Evolutionary conservation across 1,140 invertebrate species (phyloP).

Genomic region (Myzus persicae): DNA sequence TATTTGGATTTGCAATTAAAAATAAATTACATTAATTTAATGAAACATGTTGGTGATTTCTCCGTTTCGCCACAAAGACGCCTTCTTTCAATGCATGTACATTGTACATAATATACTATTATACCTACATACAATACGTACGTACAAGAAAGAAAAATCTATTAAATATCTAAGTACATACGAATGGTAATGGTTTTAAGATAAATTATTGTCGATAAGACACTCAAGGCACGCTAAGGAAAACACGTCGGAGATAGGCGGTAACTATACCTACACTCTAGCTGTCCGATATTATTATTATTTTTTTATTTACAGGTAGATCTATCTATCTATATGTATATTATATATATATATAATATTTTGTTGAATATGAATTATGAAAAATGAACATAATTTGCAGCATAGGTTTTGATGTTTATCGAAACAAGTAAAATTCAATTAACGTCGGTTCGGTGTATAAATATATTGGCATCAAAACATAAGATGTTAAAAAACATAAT

Average conservation of each 20-base stretch:
- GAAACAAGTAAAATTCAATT: constrained; percentile 27
- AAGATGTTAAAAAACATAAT: not conserved
- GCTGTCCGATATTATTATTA: constrained; percentile 24
- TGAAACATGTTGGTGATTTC: not conserved
- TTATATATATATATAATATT: not conserved
- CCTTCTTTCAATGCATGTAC: constrained; percentile 31
- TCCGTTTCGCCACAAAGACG: not conserved
- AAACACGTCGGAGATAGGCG: constrained; percentile 24
- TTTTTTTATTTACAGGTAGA: not conserved
- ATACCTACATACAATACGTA: not conserved
- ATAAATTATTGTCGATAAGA: constrained; percentile 37
- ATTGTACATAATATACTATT: too few species aligned
- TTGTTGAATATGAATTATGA: constrained; percentile 13
- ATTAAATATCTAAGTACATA: constrained; percentile 11
- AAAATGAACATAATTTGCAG: not conserved
- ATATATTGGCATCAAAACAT: not conserved
- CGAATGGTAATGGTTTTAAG: constrained; percentile 13
- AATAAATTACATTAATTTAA: constrained; percentile 11
- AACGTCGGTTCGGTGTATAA: not conserved
- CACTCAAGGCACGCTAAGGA: not conserved
- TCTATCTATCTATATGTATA: too few species aligned
- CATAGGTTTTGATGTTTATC: not conserved
- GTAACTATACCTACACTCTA: constrained; percentile 27
- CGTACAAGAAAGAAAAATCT: not conserved
- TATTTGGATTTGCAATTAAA: constrained; percentile 7